Conservation (phyloP, 2,797 vertebrate genomes). For the Geotrypetes seraphini region DNA sequence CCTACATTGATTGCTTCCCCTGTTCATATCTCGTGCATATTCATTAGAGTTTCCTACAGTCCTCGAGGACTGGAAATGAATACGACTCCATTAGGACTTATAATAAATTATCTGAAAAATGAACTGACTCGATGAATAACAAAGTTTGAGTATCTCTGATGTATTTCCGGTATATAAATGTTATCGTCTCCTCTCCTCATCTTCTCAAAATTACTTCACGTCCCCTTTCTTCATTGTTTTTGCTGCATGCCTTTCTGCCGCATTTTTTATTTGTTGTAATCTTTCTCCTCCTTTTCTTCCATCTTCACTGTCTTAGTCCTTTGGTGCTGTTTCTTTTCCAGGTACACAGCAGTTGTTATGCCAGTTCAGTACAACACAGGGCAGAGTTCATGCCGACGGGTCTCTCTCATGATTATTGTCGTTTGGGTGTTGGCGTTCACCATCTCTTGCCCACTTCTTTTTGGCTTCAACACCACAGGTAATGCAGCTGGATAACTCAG, state of each 20-base stretch:
- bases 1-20: too few relatives aligned
- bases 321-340: constrained; percentile 25
- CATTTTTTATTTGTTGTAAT: background rate
- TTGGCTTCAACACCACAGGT: constrained; percentile 95
- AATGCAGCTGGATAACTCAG: too few relatives aligned
- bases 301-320: too few relatives aligned
- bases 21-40: too few relatives aligned
- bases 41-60: too few relatives aligned
- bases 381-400: constrained; percentile 77
- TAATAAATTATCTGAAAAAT: too few relatives aligned
- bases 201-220: background rate
- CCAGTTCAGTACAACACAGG: constrained; percentile 83
- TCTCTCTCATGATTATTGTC: constrained; percentile 74
- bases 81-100: too few relatives aligned
- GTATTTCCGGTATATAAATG: too few relatives aligned
- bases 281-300: background rate
- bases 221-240: background rate
- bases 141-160: too few relatives aligned
- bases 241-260: background rate
- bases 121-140: too few relatives aligned
- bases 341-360: constrained; percentile 89
- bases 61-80: too few relatives aligned
- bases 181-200: too few relatives aligned
- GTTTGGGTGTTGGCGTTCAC: constrained; percentile 86
- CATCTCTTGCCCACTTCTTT: constrained; percentile 85